These are phyloP conservation scores for Leptonema lineaticorne DNA, from an alignment of 1,140 invertebrate genomes.

Conservation along the genomic window DNA sequence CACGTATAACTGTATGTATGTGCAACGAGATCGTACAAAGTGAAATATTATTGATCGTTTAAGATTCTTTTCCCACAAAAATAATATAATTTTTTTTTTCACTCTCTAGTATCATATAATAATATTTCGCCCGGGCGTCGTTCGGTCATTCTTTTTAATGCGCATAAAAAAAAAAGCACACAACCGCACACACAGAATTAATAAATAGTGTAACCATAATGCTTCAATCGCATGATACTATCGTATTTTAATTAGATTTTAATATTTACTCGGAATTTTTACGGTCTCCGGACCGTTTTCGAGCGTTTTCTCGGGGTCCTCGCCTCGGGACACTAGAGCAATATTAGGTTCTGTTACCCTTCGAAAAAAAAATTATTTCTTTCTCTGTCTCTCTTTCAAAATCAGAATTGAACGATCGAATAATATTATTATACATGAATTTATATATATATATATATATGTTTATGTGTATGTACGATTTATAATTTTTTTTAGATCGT, in stretches of 20 bases:
- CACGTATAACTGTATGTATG: too few species aligned
- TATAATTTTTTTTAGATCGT: neutral
- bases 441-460: neutral
- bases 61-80: slow-evolving; percentile 25
- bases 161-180: slow-evolving; percentile 1
- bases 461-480: neutral
- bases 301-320: too few species aligned
- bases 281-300: slow-evolving; percentile 25
- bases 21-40: neutral
- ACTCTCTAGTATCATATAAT: too few species aligned
- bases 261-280: slow-evolving; percentile 36
- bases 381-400: too few species aligned
- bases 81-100: slow-evolving; percentile 16
- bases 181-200: slow-evolving; percentile 10
- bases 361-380: neutral
- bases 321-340: slow-evolving; percentile 28
- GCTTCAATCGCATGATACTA: slow-evolving; percentile 36
- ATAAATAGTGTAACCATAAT: slow-evolving; percentile 35
- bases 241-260: slow-evolving; percentile 38
- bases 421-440: neutral
- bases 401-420: too few species aligned
- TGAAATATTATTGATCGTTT: slow-evolving; percentile 4
- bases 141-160: neutral
- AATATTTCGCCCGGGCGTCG: neutral
- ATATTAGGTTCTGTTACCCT: slow-evolving; percentile 15